Evolutionary conservation across 2,888 invertebrate genomes (phyloP).

Genomic region (Drosophila paucipuncta): DNA sequence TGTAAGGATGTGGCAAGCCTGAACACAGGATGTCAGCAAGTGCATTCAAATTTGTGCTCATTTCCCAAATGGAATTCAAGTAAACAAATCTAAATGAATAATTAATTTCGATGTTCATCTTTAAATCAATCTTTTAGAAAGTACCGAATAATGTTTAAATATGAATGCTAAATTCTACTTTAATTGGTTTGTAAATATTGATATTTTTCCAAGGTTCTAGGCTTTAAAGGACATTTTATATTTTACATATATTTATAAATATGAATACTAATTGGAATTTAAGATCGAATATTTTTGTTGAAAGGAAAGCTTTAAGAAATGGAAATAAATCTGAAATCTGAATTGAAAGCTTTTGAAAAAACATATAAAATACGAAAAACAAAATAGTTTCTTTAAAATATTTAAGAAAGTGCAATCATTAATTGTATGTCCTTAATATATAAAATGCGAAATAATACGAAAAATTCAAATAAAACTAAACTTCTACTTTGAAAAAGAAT

Average conservation of each 20-base stretch:
- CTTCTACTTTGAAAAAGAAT: not conserved
- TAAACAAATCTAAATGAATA: not conserved
- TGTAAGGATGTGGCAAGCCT: not conserved
- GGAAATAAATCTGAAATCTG: no score
- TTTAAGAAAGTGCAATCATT: no score
- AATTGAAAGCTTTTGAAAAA: no score
- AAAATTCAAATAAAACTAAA: not conserved
- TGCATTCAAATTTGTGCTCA: constrained; percentile 1
- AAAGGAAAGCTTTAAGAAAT: no score
- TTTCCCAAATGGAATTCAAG: constrained; percentile 5
- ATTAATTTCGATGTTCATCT: not conserved
- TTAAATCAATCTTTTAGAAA: not conserved
- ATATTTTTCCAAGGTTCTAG: not conserved
- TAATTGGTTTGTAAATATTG: not conserved
- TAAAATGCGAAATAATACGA: not conserved
- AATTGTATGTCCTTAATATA: not conserved
- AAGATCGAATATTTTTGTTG: not conserved
- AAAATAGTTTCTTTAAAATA: no score
- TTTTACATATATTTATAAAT: not conserved
- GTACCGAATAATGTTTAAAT: not conserved
- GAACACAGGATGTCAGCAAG: not conserved
- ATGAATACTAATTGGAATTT: not conserved
- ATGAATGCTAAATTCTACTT: not conserved
- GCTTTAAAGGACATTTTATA: not conserved
- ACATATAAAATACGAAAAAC: no score